Conservation (phyloP, 2,888 invertebrate species). For the Empis livida region DNA sequence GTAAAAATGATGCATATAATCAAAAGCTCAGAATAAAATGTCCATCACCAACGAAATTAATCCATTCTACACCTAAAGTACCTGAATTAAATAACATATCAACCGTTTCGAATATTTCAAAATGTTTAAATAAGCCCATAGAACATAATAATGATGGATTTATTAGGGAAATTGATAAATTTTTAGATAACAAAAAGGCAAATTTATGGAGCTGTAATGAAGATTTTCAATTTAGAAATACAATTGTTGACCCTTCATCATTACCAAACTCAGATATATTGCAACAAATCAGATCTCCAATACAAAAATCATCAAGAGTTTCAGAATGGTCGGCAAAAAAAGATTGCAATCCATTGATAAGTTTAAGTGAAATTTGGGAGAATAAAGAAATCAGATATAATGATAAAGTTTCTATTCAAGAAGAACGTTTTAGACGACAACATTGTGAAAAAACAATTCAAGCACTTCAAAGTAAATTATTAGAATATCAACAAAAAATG, state of each 20-base stretch:
- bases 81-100: conserved; percentile 4
- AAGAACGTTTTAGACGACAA: conserved; percentile 63
- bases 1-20: conserved; percentile 5
- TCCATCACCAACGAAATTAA: conserved; percentile 15
- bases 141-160: conserved; percentile 17
- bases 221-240: background rate
- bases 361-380: conserved; percentile 33
- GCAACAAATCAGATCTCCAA: background rate
- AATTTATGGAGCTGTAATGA: background rate
- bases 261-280: background rate
- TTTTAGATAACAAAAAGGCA: conserved; percentile 15
- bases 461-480: conserved; percentile 53
- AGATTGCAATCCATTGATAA: conserved; percentile 22
- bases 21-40: conserved; percentile 5
- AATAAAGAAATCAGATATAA: conserved; percentile 23
- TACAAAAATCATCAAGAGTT: background rate
- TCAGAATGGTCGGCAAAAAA: background rate
- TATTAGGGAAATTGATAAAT: conserved; percentile 30
- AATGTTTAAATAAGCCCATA: background rate
- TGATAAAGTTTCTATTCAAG: conserved; percentile 46
- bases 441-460: conserved; percentile 63
- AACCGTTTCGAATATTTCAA: background rate
- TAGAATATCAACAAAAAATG: conserved; percentile 66
- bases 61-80: conserved; percentile 31
- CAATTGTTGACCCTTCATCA: background rate